These are phyloP conservation scores for Petrocephalus schoutedeni DNA, from an alignment of 2,797 vertebrate species.

Conservation along the genomic window DNA sequence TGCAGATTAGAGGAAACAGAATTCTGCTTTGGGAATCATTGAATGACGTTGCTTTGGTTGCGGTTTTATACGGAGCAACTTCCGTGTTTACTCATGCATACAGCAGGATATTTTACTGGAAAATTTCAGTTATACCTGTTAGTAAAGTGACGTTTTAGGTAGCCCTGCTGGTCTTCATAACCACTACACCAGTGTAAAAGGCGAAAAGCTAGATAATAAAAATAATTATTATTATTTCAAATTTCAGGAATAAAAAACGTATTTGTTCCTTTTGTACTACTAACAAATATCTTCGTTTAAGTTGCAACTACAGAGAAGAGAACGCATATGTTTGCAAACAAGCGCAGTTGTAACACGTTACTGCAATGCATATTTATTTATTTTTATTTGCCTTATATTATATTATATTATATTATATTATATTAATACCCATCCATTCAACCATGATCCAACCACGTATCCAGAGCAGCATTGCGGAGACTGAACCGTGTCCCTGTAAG, in stretches of 20 bases:
- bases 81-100: background rate
- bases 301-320: conserved; percentile 55
- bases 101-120: background rate
- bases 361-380: conserved; percentile 33
- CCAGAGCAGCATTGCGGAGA: background rate
- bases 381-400: background rate
- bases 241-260: background rate
- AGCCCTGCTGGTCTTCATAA: background rate
- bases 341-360: conserved; percentile 42
- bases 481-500: background rate
- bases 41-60: background rate
- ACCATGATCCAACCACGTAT: background rate
- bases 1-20: background rate
- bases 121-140: background rate
- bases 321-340: conserved; percentile 47
- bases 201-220: background rate
- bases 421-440: background rate
- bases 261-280: background rate
- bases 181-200: background rate
- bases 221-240: background rate
- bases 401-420: background rate
- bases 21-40: background rate
- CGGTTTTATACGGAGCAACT: background rate
- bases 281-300: conserved; percentile 60
- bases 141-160: background rate